Evolutionary conservation across 2,888 invertebrate genomes (phyloP).

Genomic region (Stenotaenia linearis): DNA sequence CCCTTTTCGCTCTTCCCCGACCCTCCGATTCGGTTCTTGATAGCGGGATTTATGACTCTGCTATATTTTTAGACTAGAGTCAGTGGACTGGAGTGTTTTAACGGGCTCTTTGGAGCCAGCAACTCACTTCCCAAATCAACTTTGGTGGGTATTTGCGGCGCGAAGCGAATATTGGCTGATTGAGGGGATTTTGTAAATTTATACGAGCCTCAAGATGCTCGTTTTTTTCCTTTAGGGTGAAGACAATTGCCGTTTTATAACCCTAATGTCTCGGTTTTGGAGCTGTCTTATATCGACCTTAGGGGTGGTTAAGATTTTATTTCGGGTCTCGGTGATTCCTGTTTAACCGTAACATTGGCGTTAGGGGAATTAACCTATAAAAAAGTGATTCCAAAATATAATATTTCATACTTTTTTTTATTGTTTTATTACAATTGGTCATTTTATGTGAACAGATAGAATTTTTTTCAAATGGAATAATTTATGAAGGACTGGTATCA

Average conservation of each 20-base stretch:
- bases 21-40: constrained; percentile 2
- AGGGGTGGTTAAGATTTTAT: neutral
- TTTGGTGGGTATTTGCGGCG: neutral
- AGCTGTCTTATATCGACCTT: neutral
- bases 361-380: neutral
- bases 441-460: neutral
- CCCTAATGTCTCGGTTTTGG: neutral
- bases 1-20: constrained; percentile 11
- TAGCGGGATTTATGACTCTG: constrained; percentile 8
- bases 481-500: neutral
- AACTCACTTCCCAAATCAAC: neutral
- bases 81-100: constrained; percentile 18
- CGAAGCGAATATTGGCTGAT: neutral
- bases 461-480: neutral
- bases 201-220: neutral
- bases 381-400: neutral
- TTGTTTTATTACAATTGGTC: neutral
- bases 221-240: neutral
- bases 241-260: constrained; percentile 8
- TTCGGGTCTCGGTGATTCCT: neutral
- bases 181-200: neutral
- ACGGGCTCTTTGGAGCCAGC: neutral
- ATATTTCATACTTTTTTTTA: neutral
- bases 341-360: neutral
- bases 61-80: constrained; percentile 13